These are phyloP conservation scores for Drosophila ambigua DNA, from an alignment of 1,140 invertebrate species.

Conservation along the genomic window DNA sequence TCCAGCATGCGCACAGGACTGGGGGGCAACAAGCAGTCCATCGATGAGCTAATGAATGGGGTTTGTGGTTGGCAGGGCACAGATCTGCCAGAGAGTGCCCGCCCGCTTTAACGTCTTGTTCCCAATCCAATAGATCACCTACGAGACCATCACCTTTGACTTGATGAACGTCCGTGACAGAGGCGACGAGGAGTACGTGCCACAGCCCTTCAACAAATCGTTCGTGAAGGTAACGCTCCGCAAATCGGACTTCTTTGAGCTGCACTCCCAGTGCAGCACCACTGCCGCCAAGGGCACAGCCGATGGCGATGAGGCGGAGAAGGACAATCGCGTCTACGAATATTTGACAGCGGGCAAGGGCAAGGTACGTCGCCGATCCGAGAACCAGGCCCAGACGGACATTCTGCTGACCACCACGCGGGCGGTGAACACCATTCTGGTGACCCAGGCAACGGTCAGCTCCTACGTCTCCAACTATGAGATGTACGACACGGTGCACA, in stretches of 20 bases:
- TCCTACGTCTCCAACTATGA: conserved; percentile 89
- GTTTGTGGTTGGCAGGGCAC: conserved; percentile 12
- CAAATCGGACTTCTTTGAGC: conserved; percentile 87
- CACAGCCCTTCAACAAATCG: conserved; percentile 41
- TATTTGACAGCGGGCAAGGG: conserved; percentile 87
- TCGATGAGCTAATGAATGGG: conserved; percentile 63
- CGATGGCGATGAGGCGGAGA: conserved; percentile 85
- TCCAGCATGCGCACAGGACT: conserved; percentile 54
- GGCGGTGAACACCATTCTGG: conserved; percentile 85
- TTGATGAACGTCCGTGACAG: not conserved
- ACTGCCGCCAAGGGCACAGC: conserved; percentile 86
- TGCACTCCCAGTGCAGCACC: conserved; percentile 87
- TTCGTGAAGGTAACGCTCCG: conserved; percentile 86
- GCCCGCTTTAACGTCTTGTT: no score
- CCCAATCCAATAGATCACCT: conserved; percentile 30
- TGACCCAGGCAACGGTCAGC: conserved; percentile 85
- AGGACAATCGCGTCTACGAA: conserved; percentile 88
- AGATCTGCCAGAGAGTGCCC: no score
- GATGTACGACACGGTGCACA: conserved; percentile 87
- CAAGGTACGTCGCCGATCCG: conserved; percentile 86
- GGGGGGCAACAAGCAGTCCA: conserved; percentile 65
- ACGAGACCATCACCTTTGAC: conserved; percentile 59
- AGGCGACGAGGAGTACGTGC: not conserved
- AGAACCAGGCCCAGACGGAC: conserved; percentile 88
- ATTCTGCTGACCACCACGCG: conserved; percentile 85